Conservation (phyloP, 2,888 invertebrate genomes). For the Scaptomyza cyrtandrae region DNA sequence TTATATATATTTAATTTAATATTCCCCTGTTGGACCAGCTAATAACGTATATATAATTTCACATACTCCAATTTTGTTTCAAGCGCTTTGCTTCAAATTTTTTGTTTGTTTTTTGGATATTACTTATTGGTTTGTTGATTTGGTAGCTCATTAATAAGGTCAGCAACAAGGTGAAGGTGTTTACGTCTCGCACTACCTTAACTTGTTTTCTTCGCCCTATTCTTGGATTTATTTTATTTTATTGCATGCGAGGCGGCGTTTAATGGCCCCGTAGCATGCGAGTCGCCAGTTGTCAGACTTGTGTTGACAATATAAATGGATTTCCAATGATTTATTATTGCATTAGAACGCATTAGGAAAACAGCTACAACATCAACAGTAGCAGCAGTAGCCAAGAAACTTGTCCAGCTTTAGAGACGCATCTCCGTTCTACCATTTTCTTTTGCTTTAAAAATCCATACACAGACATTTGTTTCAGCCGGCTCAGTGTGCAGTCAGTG, state of each 20-base stretch:
- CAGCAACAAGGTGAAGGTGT: slow-evolving; percentile 61
- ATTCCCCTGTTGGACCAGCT: no score
- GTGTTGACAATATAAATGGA: slow-evolving; percentile 83
- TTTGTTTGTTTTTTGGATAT: slow-evolving; percentile 8
- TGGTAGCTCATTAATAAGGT: slow-evolving; percentile 46
- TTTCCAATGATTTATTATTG: slow-evolving; percentile 82
- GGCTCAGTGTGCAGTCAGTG: slow-evolving; percentile 69
- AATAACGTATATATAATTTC: not conserved
- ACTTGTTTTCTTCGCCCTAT: slow-evolving; percentile 35
- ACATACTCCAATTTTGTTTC: not conserved
- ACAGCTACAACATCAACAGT: slow-evolving; percentile 12
- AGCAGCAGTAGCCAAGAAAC: not conserved
- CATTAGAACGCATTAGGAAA: slow-evolving; percentile 79
- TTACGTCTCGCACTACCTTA: slow-evolving; percentile 62
- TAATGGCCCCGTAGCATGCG: slow-evolving; percentile 65
- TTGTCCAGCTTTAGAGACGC: slow-evolving; percentile 12
- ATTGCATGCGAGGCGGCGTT: slow-evolving; percentile 60
- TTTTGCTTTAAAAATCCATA: not conserved
- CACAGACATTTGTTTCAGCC: slow-evolving; percentile 58
- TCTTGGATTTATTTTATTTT: slow-evolving; percentile 41
- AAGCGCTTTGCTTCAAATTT: not conserved
- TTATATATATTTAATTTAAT: no score
- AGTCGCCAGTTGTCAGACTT: slow-evolving; percentile 57
- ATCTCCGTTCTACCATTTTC: not conserved
- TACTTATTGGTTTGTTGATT: slow-evolving; percentile 32